Percentiles rank a stretch among this genome's conserved stretches.
These are phyloP conservation scores for Chlorops oryzae DNA, from an alignment of 1,140 invertebrate species.

Conservation along the genomic window DNA sequence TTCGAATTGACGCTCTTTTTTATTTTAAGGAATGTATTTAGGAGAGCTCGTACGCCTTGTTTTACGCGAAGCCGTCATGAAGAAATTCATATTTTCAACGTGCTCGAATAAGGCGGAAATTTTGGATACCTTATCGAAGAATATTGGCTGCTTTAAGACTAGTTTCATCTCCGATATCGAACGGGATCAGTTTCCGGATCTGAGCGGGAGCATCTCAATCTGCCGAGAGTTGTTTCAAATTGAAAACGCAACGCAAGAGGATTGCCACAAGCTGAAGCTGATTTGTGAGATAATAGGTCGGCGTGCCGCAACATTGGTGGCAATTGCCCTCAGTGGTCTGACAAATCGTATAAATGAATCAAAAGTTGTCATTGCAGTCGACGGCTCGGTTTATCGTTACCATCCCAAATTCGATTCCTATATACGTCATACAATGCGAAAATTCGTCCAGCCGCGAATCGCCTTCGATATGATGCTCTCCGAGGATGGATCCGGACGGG, in stretches of 20 bases:
- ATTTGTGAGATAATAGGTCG: conserved; percentile 88
- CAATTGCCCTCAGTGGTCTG: conserved; percentile 76
- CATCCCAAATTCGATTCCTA: conserved; percentile 96
- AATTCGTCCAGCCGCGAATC: conserved; percentile 61
- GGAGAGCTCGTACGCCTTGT: conserved; percentile 75
- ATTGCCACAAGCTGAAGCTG: conserved; percentile 82
- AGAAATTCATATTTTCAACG: conserved; percentile 67
- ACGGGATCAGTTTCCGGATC: conserved; percentile 74
- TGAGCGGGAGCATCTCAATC: conserved; percentile 75
- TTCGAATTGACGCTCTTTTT: too few relatives aligned
- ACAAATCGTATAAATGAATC: conserved; percentile 82
- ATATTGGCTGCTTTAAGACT: conserved; percentile 72
- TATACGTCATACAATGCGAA: conserved; percentile 86
- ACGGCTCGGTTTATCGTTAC: conserved; percentile 97
- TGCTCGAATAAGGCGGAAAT: conserved; percentile 58
- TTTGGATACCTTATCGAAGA: conserved; percentile 14
- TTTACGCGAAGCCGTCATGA: conserved; percentile 68
- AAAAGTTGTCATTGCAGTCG: conserved; percentile 91
- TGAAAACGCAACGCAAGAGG: conserved; percentile 71
- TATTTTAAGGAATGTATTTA: conserved; percentile 77
- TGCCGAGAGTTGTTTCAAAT: conserved; percentile 74
- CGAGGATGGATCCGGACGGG: conserved; percentile 96
- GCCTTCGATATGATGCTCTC: conserved; percentile 96
- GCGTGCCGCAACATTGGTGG: conserved; percentile 89
- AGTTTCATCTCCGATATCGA: conserved; percentile 98